phyloP scores from a whole-genome alignment of 2,797 vertebrate genomes.

The Graptemys geographica region DNA sequence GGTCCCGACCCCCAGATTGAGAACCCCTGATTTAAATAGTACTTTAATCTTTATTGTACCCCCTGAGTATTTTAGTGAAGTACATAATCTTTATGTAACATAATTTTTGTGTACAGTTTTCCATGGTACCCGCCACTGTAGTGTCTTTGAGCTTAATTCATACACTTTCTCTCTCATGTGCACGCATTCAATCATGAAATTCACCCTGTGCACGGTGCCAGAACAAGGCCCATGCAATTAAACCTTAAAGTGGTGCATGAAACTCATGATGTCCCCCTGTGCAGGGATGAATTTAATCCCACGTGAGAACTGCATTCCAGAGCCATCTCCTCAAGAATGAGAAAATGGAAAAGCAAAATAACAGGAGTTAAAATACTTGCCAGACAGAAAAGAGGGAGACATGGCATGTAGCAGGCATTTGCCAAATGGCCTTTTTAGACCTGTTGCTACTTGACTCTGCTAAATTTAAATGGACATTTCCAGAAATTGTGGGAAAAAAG shows the following conservation, averaged over 20 bases:
- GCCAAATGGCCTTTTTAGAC: neutral
- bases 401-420: neutral
- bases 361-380: neutral
- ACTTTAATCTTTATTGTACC: neutral
- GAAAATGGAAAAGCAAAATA: neutral
- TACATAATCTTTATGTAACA: neutral
- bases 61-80: neutral
- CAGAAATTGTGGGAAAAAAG: neutral
- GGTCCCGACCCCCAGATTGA: no score
- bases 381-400: neutral
- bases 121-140: neutral
- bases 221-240: neutral
- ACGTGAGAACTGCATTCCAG: no score
- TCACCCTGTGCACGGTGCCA: neutral
- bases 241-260: neutral
- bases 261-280: neutral
- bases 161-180: neutral
- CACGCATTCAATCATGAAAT: neutral
- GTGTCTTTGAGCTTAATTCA: neutral
- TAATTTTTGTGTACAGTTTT: neutral
- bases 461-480: neutral
- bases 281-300: no score
- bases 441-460: neutral
- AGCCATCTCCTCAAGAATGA: neutral
- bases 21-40: neutral